These are phyloP conservation scores for Hydrozoanthus tunicans DNA, from an alignment of 64 coral and sea anemone genomes.

Conservation along the genomic window DNA sequence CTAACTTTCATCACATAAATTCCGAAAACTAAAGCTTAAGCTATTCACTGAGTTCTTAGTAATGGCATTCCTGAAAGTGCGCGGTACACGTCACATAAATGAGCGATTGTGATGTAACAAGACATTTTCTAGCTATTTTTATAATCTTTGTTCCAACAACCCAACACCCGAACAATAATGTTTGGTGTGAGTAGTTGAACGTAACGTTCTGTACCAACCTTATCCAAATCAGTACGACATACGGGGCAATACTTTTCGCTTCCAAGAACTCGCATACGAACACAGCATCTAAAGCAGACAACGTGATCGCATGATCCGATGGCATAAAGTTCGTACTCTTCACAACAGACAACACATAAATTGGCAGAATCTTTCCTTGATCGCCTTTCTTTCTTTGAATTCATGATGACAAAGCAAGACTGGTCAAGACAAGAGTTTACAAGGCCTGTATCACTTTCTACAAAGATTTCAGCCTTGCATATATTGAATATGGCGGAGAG, in stretches of 20 bases:
- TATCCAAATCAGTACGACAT: slow-evolving; percentile 71
- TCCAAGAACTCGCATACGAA: slow-evolving; percentile 91
- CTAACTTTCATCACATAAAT: no score
- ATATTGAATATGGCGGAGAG: slow-evolving; percentile 23
- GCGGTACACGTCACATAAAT: neutral
- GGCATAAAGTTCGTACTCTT: slow-evolving; percentile 85
- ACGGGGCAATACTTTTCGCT: slow-evolving; percentile 92
- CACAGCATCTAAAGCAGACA: slow-evolving; percentile 84
- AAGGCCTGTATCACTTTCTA: neutral
- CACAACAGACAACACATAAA: slow-evolving; percentile 94
- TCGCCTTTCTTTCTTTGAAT: slow-evolving; percentile 8
- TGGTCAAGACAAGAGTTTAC: neutral
- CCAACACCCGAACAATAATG: neutral
- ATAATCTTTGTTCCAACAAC: neutral
- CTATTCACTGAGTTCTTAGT: neutral
- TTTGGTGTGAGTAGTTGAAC: neutral
- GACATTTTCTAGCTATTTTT: neutral
- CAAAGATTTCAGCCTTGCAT: neutral
- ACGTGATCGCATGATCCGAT: slow-evolving; percentile 88
- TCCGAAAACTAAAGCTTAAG: neutral
- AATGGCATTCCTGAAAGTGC: no score
- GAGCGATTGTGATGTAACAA: neutral
- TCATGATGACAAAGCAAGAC: neutral
- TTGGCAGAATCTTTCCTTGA: slow-evolving; percentile 69
- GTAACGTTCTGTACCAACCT: slow-evolving; percentile 38